Conservation (phyloP, 2,888 invertebrate genomes). For the Alviniconcha strummeri region DNA sequence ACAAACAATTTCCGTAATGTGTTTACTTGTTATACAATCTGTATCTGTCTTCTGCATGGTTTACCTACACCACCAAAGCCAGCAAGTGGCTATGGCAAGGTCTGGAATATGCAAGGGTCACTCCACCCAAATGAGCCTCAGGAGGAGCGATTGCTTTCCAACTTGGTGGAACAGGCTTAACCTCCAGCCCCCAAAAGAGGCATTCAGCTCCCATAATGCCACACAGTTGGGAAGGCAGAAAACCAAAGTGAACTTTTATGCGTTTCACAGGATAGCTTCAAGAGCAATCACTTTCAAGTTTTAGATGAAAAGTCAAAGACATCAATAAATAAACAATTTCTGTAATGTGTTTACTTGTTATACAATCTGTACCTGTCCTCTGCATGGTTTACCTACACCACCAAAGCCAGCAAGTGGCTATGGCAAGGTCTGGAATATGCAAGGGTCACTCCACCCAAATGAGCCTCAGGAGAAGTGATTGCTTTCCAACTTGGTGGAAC, state of each 20-base stretch:
- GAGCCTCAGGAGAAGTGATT: constrained; percentile 19
- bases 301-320: too few species aligned
- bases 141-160: constrained; percentile 13
- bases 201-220: background rate
- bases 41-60: constrained; percentile 8
- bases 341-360: too few species aligned
- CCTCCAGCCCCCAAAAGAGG: background rate
- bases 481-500: constrained; percentile 13
- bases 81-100: constrained; percentile 19
- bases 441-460: constrained; percentile 22
- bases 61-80: constrained; percentile 20
- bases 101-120: constrained; percentile 24
- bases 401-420: constrained; percentile 10
- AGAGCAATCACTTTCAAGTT: too few species aligned
- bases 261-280: too few species aligned
- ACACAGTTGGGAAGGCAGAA: constrained; percentile 4
- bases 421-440: constrained; percentile 22
- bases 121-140: constrained; percentile 20
- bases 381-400: constrained; percentile 28
- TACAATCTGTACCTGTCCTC: background rate
- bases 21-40: background rate
- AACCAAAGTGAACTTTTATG: background rate
- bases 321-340: too few species aligned
- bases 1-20: too few species aligned
- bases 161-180: constrained; percentile 14